Evolutionary conservation across 2,113 vertebrate species (phyloP).

Genomic region (Lepus europaeus): DNA sequence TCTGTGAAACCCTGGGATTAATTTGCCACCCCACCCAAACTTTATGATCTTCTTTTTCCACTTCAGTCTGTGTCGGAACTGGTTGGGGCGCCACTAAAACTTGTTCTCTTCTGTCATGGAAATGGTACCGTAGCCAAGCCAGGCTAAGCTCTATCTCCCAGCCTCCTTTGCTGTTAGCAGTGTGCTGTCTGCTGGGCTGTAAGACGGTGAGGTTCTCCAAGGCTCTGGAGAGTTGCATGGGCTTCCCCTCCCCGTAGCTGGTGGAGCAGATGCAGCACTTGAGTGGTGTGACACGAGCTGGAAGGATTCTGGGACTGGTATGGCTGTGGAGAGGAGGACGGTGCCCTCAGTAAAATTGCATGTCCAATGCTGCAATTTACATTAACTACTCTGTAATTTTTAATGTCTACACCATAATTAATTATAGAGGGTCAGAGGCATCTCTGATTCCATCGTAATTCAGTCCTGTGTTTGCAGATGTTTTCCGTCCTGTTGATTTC

Average conservation of each 20-base stretch:
- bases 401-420: too few relatives aligned
- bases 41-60: not conserved
- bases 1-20: not conserved
- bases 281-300: not conserved
- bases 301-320: not conserved
- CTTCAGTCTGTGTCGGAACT: not conserved
- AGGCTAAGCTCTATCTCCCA: not conserved
- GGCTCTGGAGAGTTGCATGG: not conserved
- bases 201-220: not conserved
- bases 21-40: accelerated
- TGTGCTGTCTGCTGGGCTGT: not conserved
- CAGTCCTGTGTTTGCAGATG: not conserved
- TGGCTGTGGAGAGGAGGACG: not conserved
- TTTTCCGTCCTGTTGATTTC: not conserved
- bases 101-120: not conserved
- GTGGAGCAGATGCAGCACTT: not conserved
- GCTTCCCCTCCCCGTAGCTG: not conserved
- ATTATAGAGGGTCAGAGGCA: not conserved
- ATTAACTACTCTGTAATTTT: not conserved
- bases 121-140: not conserved
- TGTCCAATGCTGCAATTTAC: not conserved
- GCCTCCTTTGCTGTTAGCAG: too few relatives aligned
- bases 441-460: not conserved
- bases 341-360: not conserved
- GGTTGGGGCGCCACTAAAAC: not conserved